Base-by-base conservation (phyloP, 2,888 invertebrate species). In the Spodoptera littoralis region DNA sequence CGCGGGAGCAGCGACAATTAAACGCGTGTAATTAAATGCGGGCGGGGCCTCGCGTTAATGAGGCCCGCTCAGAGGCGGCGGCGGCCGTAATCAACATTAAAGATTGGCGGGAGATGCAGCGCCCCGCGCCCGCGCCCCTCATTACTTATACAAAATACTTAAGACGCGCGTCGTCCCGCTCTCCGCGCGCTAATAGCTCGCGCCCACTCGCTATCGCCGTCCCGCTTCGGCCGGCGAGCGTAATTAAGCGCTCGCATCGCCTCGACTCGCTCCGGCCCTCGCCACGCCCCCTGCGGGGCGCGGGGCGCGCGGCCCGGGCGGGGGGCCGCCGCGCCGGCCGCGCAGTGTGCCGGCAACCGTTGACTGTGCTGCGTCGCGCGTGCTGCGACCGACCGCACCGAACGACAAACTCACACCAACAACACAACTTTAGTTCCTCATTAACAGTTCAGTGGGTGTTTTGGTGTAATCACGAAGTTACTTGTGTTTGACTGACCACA, bases 111-210 rank as follows among this genome's bases (percentile, higher is more conserved):
- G 94, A 94, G 94, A 94, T 94, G 94, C 89, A 87, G 85, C 86
- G 84, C 91, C 92, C 89, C 89, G 85, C 88, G 88, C 93, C 91
- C 94, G 92, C 94, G 88, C 95, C 95, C 90, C 95, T 94, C 94
- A 95, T 95, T 95, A 95, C 94, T 95, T 95, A 95, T 95, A 95
- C 95, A 95, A 95, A 95, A 95, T 94, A 94, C 94, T 94, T 94
- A 94, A 94, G 94, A 93, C 93, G 93, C 86, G 91, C 93, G 92
- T 92, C 95, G 94, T 93, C 95, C 93, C 92, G 93, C 95, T 95
- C 95, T 96, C 95, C 95, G 95, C 95, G 95, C 91, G 95, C 95
- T 96, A 96, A 95, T 96, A 95, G 95, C 95, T 95, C 95, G 95
- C 95, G 95, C 95, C 93, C 94, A 92, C 93, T 92, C 88, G 82